Evolutionary conservation across 2,113 vertebrate species (phyloP), one percentile per base, ranked within the genome.

Genomic region (Misgurnus mizolepis): DNA sequence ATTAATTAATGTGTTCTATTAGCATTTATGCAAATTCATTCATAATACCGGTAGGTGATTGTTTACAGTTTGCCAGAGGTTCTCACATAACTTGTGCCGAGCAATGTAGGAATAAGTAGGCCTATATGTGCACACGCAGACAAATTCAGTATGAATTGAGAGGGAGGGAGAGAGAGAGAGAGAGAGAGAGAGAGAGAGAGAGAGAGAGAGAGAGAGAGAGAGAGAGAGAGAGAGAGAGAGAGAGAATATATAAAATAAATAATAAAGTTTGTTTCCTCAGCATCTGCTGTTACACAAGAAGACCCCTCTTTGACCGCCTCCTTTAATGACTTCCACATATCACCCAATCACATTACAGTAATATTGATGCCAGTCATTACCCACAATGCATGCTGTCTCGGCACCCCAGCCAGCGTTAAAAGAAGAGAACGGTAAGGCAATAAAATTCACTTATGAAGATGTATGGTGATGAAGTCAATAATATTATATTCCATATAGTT

Each of bases 291-390:
- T 27, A 74, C 11, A 56, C 34, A 41, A 71, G 69, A 56, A 71
- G 34, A 71, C 34, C 67, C 4, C 22, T 86, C 87, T 85, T 90
- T 87, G 86, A 83, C 85, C 60, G 39, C 82, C 79, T 78, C 83
- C 80, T 67, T 88, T 90, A 93, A 91, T 82, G 89, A 91, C 88
- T 83, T 66, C 87, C 89, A 91, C 91, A 91, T 90, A 85, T 91
- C 87, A 86, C 86, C n/a, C 91, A 92, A 93, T 90, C 88, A 91
- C 90, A 94, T 93, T 93, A 92, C 80, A 76, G 87, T 86, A 89
- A 90, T 92, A 93, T 92, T 91, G 91, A 93, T 94, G 90, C 85
- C 83, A 89, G 89, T 88, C 89, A 92, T 93, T 94, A 90, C 82
- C 85, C 84, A 69, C 85, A 89, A 91, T 92, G 88, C 89, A 82